Conservation (phyloP, 1,140 invertebrate species). For the Zaprionus capensis region DNA sequence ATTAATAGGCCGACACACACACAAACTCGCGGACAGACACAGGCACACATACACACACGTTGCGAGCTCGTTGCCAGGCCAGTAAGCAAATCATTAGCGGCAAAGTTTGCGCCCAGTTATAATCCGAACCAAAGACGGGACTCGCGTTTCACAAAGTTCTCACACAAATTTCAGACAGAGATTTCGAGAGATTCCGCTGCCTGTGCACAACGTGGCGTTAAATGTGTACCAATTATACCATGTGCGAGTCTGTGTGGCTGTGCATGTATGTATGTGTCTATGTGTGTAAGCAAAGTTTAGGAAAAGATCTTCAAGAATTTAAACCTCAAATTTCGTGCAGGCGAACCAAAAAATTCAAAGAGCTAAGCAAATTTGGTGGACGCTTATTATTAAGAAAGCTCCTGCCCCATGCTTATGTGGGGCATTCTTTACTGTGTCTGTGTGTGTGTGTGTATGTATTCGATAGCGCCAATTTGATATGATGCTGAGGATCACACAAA, state of each 20-base stretch:
- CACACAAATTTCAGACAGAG: slow-evolving; percentile 72
- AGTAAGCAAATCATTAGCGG: slow-evolving; percentile 72
- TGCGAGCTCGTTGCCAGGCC: slow-evolving; percentile 52
- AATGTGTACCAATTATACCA: slow-evolving; percentile 59
- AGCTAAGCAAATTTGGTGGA: slow-evolving; percentile 74
- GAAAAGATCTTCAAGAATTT: slow-evolving; percentile 63
- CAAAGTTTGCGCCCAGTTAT: slow-evolving; percentile 71
- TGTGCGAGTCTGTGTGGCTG: slow-evolving; percentile 17
- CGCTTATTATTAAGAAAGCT: slow-evolving; percentile 54
- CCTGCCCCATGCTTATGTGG: slow-evolving; percentile 64
- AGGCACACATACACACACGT: not conserved
- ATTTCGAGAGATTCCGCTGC: slow-evolving; percentile 42
- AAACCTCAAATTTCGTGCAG: slow-evolving; percentile 69
- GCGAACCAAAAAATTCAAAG: slow-evolving; percentile 55
- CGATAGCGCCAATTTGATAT: slow-evolving; percentile 82
- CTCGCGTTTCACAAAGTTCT: slow-evolving; percentile 62
- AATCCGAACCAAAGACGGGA: slow-evolving; percentile 49
- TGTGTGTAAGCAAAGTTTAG: slow-evolving; percentile 40
- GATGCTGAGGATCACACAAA: slow-evolving; percentile 73
- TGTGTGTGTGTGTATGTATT: slow-evolving; percentile 58
- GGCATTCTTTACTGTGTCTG: slow-evolving; percentile 40
- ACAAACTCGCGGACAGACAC: not conserved
- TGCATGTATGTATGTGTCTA: slow-evolving; percentile 16
- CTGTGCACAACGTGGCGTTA: slow-evolving; percentile 48
- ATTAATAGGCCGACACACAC: slow-evolving; percentile 47